These are phyloP conservation scores for Sturnus vulgaris DNA, from an alignment of 2,113 vertebrate species.

Conservation along the genomic window DNA sequence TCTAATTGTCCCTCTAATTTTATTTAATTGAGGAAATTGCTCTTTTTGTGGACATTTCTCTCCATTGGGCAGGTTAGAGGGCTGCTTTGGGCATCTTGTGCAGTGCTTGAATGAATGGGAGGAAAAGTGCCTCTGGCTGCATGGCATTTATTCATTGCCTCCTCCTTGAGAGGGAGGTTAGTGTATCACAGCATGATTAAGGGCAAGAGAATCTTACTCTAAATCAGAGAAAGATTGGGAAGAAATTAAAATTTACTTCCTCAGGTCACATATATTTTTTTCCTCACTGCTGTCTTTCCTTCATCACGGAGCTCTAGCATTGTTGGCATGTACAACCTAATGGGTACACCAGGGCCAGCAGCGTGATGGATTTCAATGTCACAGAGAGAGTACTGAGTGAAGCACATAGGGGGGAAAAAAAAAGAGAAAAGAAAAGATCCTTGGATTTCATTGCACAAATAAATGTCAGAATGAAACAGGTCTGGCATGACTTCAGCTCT, in stretches of 20 bases:
- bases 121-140: background rate
- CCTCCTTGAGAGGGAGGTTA: background rate
- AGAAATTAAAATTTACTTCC: slow-evolving; percentile 23
- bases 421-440: background rate
- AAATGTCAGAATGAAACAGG: slow-evolving; percentile 19
- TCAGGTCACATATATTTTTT: background rate
- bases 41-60: background rate
- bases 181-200: background rate
- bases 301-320: background rate
- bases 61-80: background rate
- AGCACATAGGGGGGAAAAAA: background rate
- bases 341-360: background rate
- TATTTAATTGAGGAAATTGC: background rate
- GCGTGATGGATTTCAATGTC: slow-evolving; percentile 16
- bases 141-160: slow-evolving; percentile 1
- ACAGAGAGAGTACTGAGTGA: background rate
- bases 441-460: slow-evolving; percentile 35
- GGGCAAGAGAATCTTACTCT: background rate
- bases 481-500: slow-evolving; percentile 4
- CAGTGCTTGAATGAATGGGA: background rate
- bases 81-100: background rate
- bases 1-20: background rate
- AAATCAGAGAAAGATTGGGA: background rate
- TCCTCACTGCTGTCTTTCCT: background rate
- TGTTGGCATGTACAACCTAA: background rate